Percentiles rank a stretch among this genome's conserved stretches.
Evolutionary conservation across 2,113 vertebrate genomes (phyloP).

Genomic region (Addax nasomaculatus): DNA sequence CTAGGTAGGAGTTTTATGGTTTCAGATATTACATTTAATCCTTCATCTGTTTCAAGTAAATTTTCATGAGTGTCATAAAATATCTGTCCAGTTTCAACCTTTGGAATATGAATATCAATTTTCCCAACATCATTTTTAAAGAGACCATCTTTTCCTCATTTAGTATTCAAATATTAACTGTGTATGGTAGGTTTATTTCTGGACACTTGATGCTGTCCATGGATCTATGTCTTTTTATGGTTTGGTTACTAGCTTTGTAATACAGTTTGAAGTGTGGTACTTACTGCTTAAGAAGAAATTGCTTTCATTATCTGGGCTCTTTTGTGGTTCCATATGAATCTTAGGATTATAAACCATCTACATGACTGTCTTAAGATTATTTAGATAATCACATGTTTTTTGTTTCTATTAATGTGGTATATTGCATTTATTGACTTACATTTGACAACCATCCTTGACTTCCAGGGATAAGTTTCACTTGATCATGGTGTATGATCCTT

Average conservation of each 20-base stretch:
- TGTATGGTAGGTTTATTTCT: not conserved
- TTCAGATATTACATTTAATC: not conserved
- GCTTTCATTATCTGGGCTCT: not conserved
- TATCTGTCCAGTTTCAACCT: not conserved
- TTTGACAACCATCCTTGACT: not conserved
- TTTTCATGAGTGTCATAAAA: not conserved
- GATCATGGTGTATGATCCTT: not conserved
- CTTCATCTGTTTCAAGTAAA: not conserved
- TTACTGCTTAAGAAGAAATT: not conserved
- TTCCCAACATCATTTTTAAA: not conserved
- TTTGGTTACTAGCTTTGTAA: not conserved
- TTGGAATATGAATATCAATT: not conserved
- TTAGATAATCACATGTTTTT: not conserved
- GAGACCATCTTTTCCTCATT: not conserved
- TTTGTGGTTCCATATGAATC: not conserved
- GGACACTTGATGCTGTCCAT: not conserved
- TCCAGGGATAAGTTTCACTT: not conserved
- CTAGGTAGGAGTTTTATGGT: not conserved
- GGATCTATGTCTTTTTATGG: not conserved
- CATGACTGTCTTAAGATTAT: not conserved
- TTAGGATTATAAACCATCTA: not conserved
- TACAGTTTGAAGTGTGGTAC: not conserved
- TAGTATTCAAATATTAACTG: not conserved
- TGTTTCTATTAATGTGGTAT: not conserved
- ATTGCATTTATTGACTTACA: not conserved